A percentile compares a stretch with the other conserved stretches of the same genome.
Conservation (phyloP, 2,797 vertebrate genomes). For the Spinus pinus region DNA sequence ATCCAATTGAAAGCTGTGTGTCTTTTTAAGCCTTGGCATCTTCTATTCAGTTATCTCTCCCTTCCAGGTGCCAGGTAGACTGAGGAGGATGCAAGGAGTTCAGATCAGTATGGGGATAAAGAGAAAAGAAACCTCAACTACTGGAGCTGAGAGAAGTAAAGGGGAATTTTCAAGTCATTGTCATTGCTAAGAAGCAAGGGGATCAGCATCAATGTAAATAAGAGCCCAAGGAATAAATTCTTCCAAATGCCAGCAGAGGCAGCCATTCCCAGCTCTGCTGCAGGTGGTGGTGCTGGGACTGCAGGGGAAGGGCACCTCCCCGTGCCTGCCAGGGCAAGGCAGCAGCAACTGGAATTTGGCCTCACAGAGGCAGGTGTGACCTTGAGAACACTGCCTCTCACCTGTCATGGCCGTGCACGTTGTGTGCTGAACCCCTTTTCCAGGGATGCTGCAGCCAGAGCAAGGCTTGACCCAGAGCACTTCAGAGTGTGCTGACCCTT, state of each 20-base stretch:
- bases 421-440: background rate
- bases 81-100: slow-evolving; percentile 7
- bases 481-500: background rate
- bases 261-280: background rate
- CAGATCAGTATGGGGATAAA: slow-evolving; percentile 37
- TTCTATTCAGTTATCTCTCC: slow-evolving; percentile 54
- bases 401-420: fast-evolving
- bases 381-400: background rate
- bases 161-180: background rate
- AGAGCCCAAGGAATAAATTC: background rate
- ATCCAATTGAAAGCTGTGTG: slow-evolving; percentile 30
- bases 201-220: background rate
- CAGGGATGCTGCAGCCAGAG: background rate
- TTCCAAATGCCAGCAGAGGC: background rate
- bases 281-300: background rate
- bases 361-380: background rate
- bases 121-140: background rate
- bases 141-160: background rate
- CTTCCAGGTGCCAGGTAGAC: slow-evolving; percentile 55
- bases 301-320: background rate
- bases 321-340: background rate
- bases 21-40: slow-evolving; percentile 62
- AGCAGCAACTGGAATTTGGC: background rate
- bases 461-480: background rate
- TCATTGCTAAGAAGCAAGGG: background rate